Conservation (phyloP, 2,113 vertebrate species). For the Leptocoma aspasia region DNA sequence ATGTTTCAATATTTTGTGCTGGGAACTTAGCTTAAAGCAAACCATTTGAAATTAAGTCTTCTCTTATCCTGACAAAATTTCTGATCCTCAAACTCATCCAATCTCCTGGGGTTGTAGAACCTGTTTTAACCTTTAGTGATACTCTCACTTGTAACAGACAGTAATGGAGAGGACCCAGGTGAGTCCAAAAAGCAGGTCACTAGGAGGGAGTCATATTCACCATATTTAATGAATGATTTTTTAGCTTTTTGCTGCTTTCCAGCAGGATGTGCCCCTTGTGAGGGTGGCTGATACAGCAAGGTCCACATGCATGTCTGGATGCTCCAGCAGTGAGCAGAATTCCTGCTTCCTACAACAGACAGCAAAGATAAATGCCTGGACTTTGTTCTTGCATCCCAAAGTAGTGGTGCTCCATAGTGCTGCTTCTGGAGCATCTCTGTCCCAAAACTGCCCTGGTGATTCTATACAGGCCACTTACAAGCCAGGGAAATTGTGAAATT, state of each 20-base stretch:
- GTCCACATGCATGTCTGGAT: rapidly evolving
- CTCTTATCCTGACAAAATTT: neutral
- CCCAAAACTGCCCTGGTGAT: neutral
- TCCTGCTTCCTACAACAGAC: neutral
- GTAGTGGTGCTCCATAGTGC: rapidly evolving
- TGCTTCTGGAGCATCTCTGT: neutral
- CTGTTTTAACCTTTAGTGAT: neutral
- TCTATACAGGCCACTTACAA: neutral
- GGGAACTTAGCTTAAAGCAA: neutral
- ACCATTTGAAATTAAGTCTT: neutral
- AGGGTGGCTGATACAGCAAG: neutral
- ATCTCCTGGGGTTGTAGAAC: neutral
- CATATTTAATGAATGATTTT: neutral
- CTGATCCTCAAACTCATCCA: neutral
- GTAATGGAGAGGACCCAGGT: neutral
- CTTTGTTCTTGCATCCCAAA: neutral
- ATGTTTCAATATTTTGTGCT: neutral
- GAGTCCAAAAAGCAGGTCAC: neutral
- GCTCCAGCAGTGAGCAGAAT: neutral
- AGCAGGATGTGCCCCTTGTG: rapidly evolving
- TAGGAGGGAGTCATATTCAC: neutral
- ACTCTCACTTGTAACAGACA: neutral
- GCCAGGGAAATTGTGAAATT: neutral
- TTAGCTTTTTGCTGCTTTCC: neutral
- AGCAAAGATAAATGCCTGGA: neutral